Evolutionary conservation across 2,797 vertebrate species (phyloP).

Genomic region (Otus scops): DNA sequence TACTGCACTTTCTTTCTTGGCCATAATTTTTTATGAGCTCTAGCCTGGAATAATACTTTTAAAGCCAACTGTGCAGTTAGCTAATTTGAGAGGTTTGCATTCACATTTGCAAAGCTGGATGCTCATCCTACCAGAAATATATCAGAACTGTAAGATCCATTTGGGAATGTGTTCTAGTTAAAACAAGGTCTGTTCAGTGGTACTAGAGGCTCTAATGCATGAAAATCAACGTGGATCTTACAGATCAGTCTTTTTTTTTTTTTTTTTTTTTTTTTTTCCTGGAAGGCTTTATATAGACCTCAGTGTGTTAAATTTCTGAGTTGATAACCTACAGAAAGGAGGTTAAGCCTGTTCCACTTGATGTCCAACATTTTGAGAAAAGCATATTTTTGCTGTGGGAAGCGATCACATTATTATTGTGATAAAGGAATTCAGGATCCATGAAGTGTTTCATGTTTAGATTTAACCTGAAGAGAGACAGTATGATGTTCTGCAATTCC

Average conservation of each 20-base stretch:
- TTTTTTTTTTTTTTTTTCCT: neutral
- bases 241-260: neutral
- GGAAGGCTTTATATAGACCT: neutral
- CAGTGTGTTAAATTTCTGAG: neutral
- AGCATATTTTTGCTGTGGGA: neutral
- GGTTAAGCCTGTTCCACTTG: neutral
- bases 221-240: neutral
- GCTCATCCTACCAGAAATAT: neutral
- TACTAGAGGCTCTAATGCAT: neutral
- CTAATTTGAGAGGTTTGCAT: neutral
- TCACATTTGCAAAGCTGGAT: neutral
- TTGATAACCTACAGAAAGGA: neutral
- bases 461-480: neutral
- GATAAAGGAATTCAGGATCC: neutral
- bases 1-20: neutral
- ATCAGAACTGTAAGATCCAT: neutral
- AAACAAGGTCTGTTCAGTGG: neutral
- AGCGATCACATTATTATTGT: neutral
- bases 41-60: neutral
- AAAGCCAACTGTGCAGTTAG: neutral
- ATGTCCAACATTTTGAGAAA: neutral
- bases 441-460: neutral
- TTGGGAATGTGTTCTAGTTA: neutral
- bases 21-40: constrained; percentile 29
- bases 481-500: neutral